Percentiles rank a stretch among this genome's conserved stretches.
Conservation (phyloP, 2,113 vertebrate species). For the Micronycteris hirsuta region DNA sequence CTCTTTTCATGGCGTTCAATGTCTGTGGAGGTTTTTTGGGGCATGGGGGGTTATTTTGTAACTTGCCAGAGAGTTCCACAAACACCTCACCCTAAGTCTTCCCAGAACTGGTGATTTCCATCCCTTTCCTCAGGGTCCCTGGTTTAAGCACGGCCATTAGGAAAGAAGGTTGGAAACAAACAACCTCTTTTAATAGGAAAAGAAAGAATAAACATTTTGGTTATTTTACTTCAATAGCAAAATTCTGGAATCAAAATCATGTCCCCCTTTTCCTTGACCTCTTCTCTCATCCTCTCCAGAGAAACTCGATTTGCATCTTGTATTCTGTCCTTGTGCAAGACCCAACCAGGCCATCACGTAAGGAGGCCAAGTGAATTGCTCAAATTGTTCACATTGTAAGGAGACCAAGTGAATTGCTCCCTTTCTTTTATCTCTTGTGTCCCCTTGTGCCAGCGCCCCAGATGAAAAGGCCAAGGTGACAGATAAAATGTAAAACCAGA, state of each 20-base stretch:
- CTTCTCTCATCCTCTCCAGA: constrained; percentile 30
- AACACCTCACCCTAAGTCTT: not conserved
- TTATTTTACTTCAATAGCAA: constrained; percentile 55
- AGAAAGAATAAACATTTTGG: not conserved
- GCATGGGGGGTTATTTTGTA: no score
- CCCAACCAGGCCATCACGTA: not conserved
- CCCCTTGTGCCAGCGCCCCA: not conserved
- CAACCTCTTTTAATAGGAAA: constrained; percentile 1
- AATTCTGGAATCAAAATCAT: constrained; percentile 61
- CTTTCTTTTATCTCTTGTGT: constrained; percentile 76
- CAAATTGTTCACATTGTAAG: not conserved
- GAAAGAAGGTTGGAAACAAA: not conserved
- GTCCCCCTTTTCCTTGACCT: not conserved
- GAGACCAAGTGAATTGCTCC: constrained; percentile 41
- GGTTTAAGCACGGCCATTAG: not conserved
- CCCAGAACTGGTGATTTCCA: not conserved
- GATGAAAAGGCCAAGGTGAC: not conserved
- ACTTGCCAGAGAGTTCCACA: constrained; percentile 28
- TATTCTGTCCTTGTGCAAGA: not conserved
- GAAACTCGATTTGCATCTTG: not conserved
- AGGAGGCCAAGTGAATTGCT: constrained; percentile 9
- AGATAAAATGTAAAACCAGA: not conserved
- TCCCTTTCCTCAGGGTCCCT: not conserved
- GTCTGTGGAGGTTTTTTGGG: constrained; percentile 40
- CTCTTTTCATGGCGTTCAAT: constrained; percentile 76